These are phyloP conservation scores for Papilio gigon DNA, from an alignment of 2,888 invertebrate species.

Conservation along the genomic window DNA sequence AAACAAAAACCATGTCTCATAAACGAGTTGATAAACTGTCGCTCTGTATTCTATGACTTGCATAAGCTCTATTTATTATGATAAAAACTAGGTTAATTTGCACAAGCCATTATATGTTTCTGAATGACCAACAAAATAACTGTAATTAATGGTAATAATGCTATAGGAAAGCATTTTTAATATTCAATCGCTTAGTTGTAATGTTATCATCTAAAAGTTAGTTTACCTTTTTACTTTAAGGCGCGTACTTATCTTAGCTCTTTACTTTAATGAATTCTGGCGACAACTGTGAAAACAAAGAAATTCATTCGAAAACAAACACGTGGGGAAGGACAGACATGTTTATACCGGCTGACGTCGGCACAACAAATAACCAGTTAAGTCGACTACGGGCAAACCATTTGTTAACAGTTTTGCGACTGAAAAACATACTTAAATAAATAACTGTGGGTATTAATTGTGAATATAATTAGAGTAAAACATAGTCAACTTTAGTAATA, in stretches of 20 bases:
- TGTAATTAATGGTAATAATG: neutral
- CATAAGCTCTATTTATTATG: constrained; percentile 51
- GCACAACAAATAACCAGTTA: constrained; percentile 50
- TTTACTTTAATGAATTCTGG: constrained; percentile 9
- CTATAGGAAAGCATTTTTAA: neutral
- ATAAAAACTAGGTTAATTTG: constrained; percentile 54
- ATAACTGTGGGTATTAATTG: neutral
- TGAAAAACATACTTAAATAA: constrained; percentile 34
- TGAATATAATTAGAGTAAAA: too few species aligned
- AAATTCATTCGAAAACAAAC: constrained; percentile 53
- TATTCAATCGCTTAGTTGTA: too few species aligned
- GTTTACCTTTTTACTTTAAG: neutral
- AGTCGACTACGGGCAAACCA: constrained; percentile 17
- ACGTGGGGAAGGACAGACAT: constrained; percentile 50
- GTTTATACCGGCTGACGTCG: constrained; percentile 55
- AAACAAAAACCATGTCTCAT: constrained; percentile 50
- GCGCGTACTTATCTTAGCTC: neutral
- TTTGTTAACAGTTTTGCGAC: constrained; percentile 25
- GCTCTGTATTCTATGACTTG: constrained; percentile 55
- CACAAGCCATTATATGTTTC: neutral
- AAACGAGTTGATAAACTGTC: constrained; percentile 48
- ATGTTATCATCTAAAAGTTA: too few species aligned
- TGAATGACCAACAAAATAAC: neutral
- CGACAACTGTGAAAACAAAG: constrained; percentile 55
- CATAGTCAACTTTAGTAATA: too few species aligned